Evolutionary conservation across 2,888 invertebrate species (phyloP), one percentile per base, ranked within the genome.

Genomic region (Phortica okadai): DNA sequence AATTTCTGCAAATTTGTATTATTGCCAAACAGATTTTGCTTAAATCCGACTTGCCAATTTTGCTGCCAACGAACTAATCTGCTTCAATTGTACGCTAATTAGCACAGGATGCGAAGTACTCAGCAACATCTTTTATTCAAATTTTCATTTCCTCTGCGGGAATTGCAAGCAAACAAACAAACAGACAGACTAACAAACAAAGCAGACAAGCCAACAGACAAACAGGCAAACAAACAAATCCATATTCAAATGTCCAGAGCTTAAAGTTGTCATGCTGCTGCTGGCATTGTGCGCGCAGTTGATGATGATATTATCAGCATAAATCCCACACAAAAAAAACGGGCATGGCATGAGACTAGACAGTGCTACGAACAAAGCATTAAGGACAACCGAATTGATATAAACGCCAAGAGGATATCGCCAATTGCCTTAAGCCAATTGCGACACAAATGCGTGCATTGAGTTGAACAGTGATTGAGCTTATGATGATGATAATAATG

Each of bases 351-450:
- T 50, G 14, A 50, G 50, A 33, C 33, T 16, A 56, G 56, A 56
- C 56, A 0, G n/a, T 14, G 7, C 2, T 16, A 56, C n/a, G n/a
- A 74, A 56, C n/a, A 56, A 56, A 56, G 56, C 56, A 16, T 56
- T 16, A 6, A 56, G 56, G 16, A 56, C 74, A 80, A 82, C 79
- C 82, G 85, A 84, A 85, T 86, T 85, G 85, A 85, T 86, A 86
- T 86, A 83, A 85, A 86, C 84, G 84, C 85, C 84, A 85, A 81
- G 86, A 85, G 85, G 86, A 85, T 85, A 86, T 86, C 83, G 86
- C 84, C 85, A 86, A 85, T 84, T 84, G 85, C 85, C 82, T 81
- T 86, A 86, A 86, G 85, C 85, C 85, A 85, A 85, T 85, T 85
- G 84, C 84, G 85, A 80, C 86, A 85, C 86, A 86, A 84, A 85